These are phyloP conservation scores for Eulemur rubriventer DNA, from an alignment of 2,797 vertebrate species.

Conservation along the genomic window DNA sequence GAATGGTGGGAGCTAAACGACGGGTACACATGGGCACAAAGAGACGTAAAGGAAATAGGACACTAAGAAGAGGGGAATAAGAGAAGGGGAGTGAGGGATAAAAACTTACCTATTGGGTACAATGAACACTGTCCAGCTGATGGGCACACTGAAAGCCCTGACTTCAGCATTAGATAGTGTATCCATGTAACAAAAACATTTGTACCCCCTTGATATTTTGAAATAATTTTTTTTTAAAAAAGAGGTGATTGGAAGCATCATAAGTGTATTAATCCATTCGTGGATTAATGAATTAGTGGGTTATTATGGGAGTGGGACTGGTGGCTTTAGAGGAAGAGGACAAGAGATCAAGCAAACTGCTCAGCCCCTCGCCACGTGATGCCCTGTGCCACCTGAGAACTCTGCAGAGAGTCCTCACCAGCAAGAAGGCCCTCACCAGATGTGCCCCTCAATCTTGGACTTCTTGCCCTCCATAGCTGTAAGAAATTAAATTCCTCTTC, in stretches of 20 bases:
- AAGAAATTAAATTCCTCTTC: neutral
- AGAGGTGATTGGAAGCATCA: neutral
- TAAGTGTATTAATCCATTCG: neutral
- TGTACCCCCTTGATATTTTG: neutral
- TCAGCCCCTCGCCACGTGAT: neutral
- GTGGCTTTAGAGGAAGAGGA: neutral
- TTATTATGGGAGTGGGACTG: neutral
- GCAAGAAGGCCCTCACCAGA: neutral
- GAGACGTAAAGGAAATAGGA: neutral
- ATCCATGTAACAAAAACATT: neutral
- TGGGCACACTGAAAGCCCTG: neutral
- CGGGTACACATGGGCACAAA: neutral
- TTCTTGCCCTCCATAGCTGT: neutral
- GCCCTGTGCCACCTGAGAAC: neutral
- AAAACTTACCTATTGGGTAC: neutral
- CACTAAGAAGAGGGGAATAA: neutral
- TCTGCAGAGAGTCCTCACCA: neutral
- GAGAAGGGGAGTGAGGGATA: neutral
- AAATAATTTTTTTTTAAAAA: neutral
- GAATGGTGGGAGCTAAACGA: neutral
- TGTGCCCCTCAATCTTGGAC: neutral
- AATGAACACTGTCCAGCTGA: neutral
- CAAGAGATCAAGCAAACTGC: neutral
- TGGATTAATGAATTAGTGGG: neutral
- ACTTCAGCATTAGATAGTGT: neutral